phyloP scores from a whole-genome alignment of 2,797 vertebrate species.

The Falco rusticolus region DNA sequence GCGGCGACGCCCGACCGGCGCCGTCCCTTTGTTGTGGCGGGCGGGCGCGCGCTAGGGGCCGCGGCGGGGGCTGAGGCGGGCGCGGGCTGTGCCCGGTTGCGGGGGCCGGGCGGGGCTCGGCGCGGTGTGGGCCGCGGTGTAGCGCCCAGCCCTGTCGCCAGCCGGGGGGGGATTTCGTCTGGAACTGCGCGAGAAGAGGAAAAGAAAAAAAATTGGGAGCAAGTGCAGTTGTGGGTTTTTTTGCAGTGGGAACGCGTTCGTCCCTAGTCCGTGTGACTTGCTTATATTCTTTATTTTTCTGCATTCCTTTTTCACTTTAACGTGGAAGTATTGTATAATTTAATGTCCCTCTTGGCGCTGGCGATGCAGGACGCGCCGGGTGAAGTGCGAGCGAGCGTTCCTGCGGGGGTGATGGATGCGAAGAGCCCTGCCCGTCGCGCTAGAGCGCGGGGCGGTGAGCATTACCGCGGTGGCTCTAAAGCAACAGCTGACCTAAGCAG shows the following conservation, averaged over 20 bases:
- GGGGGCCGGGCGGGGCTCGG: neutral
- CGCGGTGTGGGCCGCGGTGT: neutral
- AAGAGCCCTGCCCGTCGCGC: neutral
- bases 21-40: too few relatives aligned
- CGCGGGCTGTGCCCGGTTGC: too few relatives aligned
- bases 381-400: neutral
- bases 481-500: constrained; percentile 25
- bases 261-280: neutral
- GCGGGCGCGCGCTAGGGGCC: too few relatives aligned
- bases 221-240: neutral
- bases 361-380: neutral
- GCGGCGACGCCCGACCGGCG: too few relatives aligned
- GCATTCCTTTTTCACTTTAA: rapidly evolving
- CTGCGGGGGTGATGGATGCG: neutral
- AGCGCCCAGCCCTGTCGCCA: rapidly evolving
- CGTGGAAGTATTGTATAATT: neutral
- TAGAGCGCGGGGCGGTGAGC: rapidly evolving
- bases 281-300: neutral
- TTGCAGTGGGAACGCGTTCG: rapidly evolving
- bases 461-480: neutral
- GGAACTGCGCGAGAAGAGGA: neutral
- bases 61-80: too few relatives aligned
- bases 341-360: neutral
- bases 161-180: neutral
- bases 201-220: neutral